Conservation (phyloP, 1,140 invertebrate genomes). For the Diprion similis region DNA sequence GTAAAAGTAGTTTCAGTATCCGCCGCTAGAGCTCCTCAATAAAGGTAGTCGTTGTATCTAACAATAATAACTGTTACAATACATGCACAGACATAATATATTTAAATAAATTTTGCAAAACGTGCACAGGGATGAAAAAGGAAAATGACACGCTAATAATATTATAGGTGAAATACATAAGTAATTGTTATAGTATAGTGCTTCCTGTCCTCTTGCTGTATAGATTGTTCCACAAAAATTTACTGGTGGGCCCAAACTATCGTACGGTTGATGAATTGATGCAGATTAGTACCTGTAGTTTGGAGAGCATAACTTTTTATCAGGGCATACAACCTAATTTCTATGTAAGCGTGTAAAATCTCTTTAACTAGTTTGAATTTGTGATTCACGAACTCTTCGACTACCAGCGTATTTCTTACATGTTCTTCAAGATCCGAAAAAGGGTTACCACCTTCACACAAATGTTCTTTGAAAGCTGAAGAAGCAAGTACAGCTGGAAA, state of each 20-base stretch:
- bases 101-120: no score
- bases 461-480: background rate
- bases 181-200: no score
- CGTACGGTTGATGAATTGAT: background rate
- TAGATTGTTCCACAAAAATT: background rate
- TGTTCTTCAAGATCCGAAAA: background rate
- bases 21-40: no score
- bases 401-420: background rate
- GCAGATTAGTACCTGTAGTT: background rate
- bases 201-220: no score
- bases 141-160: no score
- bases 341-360: background rate
- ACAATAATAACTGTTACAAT: no score
- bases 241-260: constrained; percentile 9
- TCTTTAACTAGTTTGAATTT: background rate
- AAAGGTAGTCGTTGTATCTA: no score
- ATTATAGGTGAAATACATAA: no score
- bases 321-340: background rate
- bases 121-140: no score
- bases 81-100: no score
- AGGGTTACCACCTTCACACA: background rate
- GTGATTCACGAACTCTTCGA: background rate
- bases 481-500: background rate
- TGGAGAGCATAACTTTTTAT: constrained; percentile 9
- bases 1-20: no score